Evolutionary conservation across 2,113 vertebrate species (phyloP), one percentile per base, ranked within the genome.

Genomic region (Chamaetylas fuelleborni): DNA sequence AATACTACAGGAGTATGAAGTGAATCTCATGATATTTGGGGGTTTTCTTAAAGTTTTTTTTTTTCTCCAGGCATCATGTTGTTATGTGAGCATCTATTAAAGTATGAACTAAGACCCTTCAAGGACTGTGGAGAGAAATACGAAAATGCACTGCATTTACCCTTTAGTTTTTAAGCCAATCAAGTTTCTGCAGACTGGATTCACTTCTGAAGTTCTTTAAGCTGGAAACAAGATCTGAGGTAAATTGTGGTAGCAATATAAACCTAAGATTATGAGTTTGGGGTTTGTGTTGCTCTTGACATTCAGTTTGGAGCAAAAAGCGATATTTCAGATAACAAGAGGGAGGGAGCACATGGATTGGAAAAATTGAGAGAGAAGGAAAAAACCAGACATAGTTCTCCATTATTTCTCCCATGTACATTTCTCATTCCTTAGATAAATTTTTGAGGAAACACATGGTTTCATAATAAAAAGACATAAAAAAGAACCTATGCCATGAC

Each of bases 61-160:
- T 45, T 20, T 57, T 33, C 67, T 96, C 95, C 94, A 93, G 95
- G 96, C 95, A 95, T 97, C 94, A 14, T 97, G 96, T 96, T 95
- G 38, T 85, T 86, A 93, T 93, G 93, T 95, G 92, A 96, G 51
- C 47, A 33, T 58, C 51, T 72, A n/a, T 15, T 34, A 2, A 54
- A 89, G 25, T 17, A 61, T 12, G 38, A 25, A 64, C 56, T 23
- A 65, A 64, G 19, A 58, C 5, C 19, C 61, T 61, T 40, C 51
- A 48, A 83, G 56, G 23, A 67, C 43, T 56, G 33, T 5, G 17
- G 28, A 36, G 2, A 36, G 31, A 56, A 54, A 38, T 60, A 58
- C 70, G n/a, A 69, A 80, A 77, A 70, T 7, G 31, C 0, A 23
- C n/a, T 84, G 22, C 19, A n/a, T 26, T 42, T 16, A 43, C 12